Evolutionary conservation across 2,888 invertebrate species (phyloP).

Genomic region (Drosophila melanocephala): DNA sequence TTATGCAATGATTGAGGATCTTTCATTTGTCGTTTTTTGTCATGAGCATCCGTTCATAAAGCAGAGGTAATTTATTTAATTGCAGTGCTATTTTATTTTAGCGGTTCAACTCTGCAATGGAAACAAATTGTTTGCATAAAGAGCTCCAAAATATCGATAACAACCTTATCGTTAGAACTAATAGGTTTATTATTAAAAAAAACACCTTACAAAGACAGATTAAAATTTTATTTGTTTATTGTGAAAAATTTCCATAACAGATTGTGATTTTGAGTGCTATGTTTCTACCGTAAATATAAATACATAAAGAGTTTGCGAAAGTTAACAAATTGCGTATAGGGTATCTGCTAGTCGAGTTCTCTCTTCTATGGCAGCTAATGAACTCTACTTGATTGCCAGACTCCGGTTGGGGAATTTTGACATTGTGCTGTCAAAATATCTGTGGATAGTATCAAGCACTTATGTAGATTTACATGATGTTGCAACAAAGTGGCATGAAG

Average conservation of each 20-base stretch:
- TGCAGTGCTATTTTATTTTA: neutral
- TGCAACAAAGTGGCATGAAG: slow-evolving; percentile 15
- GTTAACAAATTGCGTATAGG: neutral
- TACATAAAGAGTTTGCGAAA: neutral
- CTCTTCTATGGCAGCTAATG: neutral
- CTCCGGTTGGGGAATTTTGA: neutral
- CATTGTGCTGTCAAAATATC: slow-evolving; percentile 30
- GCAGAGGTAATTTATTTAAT: neutral
- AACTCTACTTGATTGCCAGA: neutral
- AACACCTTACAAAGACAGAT: neutral
- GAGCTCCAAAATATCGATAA: neutral
- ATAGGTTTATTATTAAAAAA: neutral
- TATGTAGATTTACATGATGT: slow-evolving; percentile 44
- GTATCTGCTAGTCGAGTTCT: neutral
- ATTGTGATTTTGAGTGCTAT: neutral
- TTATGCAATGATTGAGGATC: neutral
- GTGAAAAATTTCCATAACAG: neutral
- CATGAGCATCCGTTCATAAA: neutral
- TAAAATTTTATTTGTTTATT: neutral
- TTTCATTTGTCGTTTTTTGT: neutral
- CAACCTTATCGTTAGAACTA: neutral
- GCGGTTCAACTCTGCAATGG: neutral
- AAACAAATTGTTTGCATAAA: neutral
- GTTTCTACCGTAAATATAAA: neutral
- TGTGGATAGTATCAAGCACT: slow-evolving; percentile 18